Evolutionary conservation across 2,113 vertebrate genomes (phyloP), one percentile per base, ranked within the genome.

Genomic region (Thunnus thynnus): DNA sequence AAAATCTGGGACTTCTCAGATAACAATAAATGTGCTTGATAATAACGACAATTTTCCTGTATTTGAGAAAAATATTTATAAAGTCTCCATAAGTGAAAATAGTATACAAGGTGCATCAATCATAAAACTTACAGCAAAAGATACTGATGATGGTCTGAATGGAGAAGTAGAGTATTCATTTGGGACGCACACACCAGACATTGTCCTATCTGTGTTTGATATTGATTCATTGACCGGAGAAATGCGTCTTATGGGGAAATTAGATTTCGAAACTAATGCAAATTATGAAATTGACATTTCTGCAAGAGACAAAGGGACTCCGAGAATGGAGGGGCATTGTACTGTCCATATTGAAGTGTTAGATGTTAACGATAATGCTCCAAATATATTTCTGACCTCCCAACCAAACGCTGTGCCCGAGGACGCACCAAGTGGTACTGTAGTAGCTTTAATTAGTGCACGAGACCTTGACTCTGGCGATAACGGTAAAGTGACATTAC

Each of bases 21-120:
- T 95, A 60, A 83, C 18, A 0, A 57, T 95, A 1, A 75, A 46
- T 11, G 90, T 95, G 0, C 86, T 94, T 56, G 98, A 99, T 78
- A 8, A 56, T 51, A 99, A 97, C 25, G 97, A 99, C 83, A 97
- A 99, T 25, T 82, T 94, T 17, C 97, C 98, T 41, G 36, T 41
- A 41, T 41, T 41, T 41, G 36, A 41, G 36, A 41, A 41, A 0
- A 75, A 94, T 1, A 98, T 97, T 2, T 97, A 97, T 73, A 96
- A 96, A 65, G 90, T 96, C 0, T 91, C 93, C 17, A 41, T 41
- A 41, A 41, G 36, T 56, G 98, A 13, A 85, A 81, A 3, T 85
- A 71, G 36, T 17, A 0, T 85, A 0, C 74, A 90, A 52, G 96
- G 94, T 1, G 94, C 91, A 2, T 69, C 94, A 1, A 41, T 41